Base-by-base conservation (phyloP, 2,888 invertebrate genomes). In the Erebia palarica region DNA sequence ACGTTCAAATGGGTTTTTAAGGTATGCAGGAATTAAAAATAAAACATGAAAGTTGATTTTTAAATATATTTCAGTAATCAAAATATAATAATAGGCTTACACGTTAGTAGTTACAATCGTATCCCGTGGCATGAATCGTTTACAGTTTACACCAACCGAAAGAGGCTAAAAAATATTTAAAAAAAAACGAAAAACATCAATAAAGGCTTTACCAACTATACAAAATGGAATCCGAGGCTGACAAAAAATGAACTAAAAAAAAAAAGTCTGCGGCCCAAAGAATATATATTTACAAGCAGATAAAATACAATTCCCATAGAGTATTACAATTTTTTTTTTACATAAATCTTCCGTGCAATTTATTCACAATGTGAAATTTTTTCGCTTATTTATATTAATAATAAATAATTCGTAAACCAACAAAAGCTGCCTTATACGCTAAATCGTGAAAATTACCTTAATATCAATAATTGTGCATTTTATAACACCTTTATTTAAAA, bases 61-160 rank as follows among this genome's bases (percentile, higher is more conserved):
- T 86, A 92, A 92, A 91, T 92, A 92, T 92, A 93, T 93, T 92
- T 93, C 92, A 90, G 93, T 93, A 92, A 91, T 92, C 93, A 93
- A 93, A 93, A 93, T 93, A 93, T 93, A 93, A 92, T 92, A 91
- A 91, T 92, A 92, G 92, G 92, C 92, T 93, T 93, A 93, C 85
- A 90, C 82, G 79, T 89, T 91, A 92, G 83, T 92, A 93, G 92
- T 92, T 92, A 93, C 89, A 91, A 88, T 91, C 89, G 92, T 92
- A 91, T 90, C 86, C 80, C 84, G 78, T 85, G 87, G 89, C 90
- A 80, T 83, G 84, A 85, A 81, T 77, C 75, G 75, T 74, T 80
- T 78, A 79, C 78, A 78, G 75, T 74, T 80, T 78, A 79, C 78
- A 78, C 81, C 80, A 76, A 78, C 71, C 57, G 63, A 77, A 77